Percentiles rank a stretch among this genome's conserved stretches.
These are phyloP conservation scores for Labeo rohita DNA, from an alignment of 2,113 vertebrate species.

Conservation along the genomic window DNA sequence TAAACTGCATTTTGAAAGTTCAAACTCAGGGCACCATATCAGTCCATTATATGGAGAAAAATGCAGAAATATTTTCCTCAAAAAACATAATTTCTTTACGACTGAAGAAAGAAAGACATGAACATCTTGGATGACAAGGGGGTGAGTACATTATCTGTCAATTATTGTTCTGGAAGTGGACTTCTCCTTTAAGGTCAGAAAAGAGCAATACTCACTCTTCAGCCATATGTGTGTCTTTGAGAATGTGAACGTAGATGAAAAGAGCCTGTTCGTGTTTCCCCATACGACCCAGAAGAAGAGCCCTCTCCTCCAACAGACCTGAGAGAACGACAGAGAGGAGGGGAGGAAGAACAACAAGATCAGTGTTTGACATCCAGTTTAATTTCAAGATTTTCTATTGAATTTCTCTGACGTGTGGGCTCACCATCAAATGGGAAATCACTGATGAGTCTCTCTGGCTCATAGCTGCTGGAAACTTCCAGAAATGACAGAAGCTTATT, in stretches of 20 bases:
- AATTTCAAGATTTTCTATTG: not conserved
- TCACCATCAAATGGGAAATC: slow-evolving; percentile 98
- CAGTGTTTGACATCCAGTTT: not conserved
- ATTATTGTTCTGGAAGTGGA: no score
- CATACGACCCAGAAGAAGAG: slow-evolving; percentile 94
- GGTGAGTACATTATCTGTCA: no score
- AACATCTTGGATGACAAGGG: no score
- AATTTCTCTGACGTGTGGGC: slow-evolving; percentile 1
- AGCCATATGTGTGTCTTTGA: slow-evolving; percentile 91
- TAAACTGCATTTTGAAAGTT: no score
- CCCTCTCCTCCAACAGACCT: slow-evolving; percentile 95
- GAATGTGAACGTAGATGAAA: slow-evolving; percentile 95
- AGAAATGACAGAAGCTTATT: slow-evolving; percentile 89
- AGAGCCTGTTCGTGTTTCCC: slow-evolving; percentile 97
- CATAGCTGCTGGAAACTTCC: slow-evolving; percentile 88
- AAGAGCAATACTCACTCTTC: slow-evolving; percentile 82
- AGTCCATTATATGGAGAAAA: no score
- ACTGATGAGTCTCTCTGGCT: slow-evolving; percentile 90
- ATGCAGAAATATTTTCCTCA: no score
- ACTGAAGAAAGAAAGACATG: no score
- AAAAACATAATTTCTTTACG: no score
- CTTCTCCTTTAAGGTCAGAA: no score
- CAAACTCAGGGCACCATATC: no score
- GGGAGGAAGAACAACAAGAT: not conserved
- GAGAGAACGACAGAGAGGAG: not conserved